A percentile compares a stretch with the other conserved stretches of the same genome.
Evolutionary conservation across 2,113 vertebrate genomes (phyloP).

Genomic region (Corythornis cristatus): DNA sequence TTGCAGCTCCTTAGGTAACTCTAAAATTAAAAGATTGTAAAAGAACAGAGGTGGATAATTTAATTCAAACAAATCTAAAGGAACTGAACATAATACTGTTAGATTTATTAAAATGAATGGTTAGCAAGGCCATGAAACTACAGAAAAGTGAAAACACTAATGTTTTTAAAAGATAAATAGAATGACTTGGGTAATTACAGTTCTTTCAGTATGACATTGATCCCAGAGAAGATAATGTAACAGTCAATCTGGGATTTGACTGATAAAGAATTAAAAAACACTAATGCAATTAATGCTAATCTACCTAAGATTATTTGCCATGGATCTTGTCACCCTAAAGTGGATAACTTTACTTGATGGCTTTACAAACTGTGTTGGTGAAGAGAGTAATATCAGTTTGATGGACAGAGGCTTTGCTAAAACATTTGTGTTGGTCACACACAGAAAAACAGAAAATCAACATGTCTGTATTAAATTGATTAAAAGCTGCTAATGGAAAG

Average conservation of each 20-base stretch:
- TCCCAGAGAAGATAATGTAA: conserved; percentile 1
- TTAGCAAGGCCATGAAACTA: not conserved
- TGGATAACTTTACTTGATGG: not conserved
- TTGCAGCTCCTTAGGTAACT: not conserved
- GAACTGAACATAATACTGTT: not conserved
- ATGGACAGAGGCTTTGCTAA: not conserved
- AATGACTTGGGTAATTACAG: not conserved
- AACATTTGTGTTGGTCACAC: not conserved
- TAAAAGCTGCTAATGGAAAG: conserved; percentile 24
- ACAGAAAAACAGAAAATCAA: conserved; percentile 4
- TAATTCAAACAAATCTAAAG: not conserved
- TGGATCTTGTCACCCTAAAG: not conserved
- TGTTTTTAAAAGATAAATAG: not conserved
- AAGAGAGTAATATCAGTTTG: not conserved
- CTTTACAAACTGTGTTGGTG: not conserved
- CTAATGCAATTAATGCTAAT: conserved; percentile 16
- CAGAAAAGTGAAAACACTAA: not conserved
- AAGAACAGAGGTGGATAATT: not conserved
- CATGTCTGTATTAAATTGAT: not conserved
- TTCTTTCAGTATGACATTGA: not conserved
- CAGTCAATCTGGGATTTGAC: not conserved
- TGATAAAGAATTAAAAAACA: not conserved
- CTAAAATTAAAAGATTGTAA: not conserved
- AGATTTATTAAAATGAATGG: not conserved
- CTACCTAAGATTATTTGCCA: not conserved